Percentiles rank a stretch among this genome's conserved stretches.
Conservation (phyloP, 2,888 invertebrate genomes). For the Ptychoptera albimana region DNA sequence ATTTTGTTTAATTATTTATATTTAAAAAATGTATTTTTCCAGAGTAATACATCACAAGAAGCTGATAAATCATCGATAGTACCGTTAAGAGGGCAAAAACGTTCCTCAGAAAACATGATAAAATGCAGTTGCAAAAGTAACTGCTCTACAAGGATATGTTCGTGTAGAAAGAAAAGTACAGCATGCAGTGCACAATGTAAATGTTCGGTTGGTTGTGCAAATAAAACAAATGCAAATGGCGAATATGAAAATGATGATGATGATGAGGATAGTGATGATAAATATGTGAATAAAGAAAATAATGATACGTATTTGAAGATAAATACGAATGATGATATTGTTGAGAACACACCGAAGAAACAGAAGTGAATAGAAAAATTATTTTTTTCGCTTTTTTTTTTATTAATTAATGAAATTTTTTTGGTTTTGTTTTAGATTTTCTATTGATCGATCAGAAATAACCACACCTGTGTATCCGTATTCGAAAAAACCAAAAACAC, state of each 20-base stretch:
- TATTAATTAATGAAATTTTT: not conserved
- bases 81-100: slow-evolving; percentile 24
- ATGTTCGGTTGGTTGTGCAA: slow-evolving; percentile 34
- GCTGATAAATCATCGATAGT: slow-evolving; percentile 2
- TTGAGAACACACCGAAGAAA: not conserved
- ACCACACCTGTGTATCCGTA: not conserved
- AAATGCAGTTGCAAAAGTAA: slow-evolving; percentile 44
- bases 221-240: slow-evolving; percentile 15
- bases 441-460: not conserved
- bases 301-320: not conserved
- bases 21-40: no score
- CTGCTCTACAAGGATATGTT: slow-evolving; percentile 40
- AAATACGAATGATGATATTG: not conserved
- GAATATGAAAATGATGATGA: slow-evolving; percentile 1
- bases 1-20: no score
- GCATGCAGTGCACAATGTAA: slow-evolving; percentile 36
- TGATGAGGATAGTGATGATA: not conserved
- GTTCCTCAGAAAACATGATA: slow-evolving; percentile 39
- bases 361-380: not conserved
- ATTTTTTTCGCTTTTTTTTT: no score
- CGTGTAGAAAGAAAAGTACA: slow-evolving; percentile 37
- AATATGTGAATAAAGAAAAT: not conserved
- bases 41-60: slow-evolving; percentile 1
- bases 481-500: not conserved
- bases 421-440: not conserved